Percentiles rank a stretch among this genome's conserved stretches.
phyloP scores from a whole-genome alignment of 2,888 invertebrate species.

The Temnothorax ravouxi region DNA sequence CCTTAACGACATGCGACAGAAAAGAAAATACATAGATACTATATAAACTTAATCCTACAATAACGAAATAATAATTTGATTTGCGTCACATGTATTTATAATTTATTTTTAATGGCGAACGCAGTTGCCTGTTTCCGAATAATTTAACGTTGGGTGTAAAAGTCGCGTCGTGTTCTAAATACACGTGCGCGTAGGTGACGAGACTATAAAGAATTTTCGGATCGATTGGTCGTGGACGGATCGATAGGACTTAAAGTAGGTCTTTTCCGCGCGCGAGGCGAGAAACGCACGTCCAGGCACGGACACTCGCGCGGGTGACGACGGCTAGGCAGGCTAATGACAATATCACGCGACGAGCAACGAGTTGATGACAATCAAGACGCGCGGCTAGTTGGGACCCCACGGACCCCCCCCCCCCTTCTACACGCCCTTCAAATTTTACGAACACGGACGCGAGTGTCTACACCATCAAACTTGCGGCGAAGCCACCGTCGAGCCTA shows the following conservation, averaged over 20 bases:
- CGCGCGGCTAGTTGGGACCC: slow-evolving; percentile 78
- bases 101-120: neutral
- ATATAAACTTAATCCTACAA: too few relatives aligned
- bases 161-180: slow-evolving; percentile 1
- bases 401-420: slow-evolving; percentile 72
- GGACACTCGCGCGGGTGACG: slow-evolving; percentile 54
- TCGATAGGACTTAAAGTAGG: slow-evolving; percentile 71
- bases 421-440: slow-evolving; percentile 83
- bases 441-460: slow-evolving; percentile 77
- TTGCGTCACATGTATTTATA: neutral
- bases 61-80: neutral
- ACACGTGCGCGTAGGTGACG: slow-evolving; percentile 22
- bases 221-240: slow-evolving; percentile 66
- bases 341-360: slow-evolving; percentile 83
- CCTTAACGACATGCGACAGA: too few relatives aligned
- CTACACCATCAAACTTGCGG: slow-evolving; percentile 77
- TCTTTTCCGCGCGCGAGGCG: slow-evolving; percentile 51
- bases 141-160: neutral
- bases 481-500: slow-evolving; percentile 80
- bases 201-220: slow-evolving; percentile 58
- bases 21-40: too few relatives aligned
- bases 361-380: slow-evolving; percentile 83
- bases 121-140: neutral
- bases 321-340: slow-evolving; percentile 77
- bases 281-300: slow-evolving; percentile 30